Base-by-base conservation (phyloP, 2,888 invertebrate species). In the Odontocolon sp. region DNA sequence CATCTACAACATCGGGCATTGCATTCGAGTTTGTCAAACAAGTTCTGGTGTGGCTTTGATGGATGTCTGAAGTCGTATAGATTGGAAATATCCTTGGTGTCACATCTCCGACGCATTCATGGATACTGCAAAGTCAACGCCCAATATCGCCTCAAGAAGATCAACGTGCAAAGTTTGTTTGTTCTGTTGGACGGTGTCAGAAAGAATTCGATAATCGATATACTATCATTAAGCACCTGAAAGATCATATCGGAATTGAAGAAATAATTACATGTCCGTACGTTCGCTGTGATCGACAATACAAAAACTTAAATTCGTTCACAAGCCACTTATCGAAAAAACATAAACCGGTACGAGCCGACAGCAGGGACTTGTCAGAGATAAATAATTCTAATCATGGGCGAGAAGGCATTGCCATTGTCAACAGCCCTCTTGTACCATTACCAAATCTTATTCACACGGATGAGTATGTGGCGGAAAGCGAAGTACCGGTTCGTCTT, bases 161-260 rank as follows among this genome's bases (percentile, higher is more conserved):
- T n/a, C 38, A 3, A 11, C 38, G 38, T 11, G 38, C n/a, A 38
- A 38, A 38, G 38, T 38, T 38, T 38, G 38, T 42, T 11, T 42
- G 42, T 42, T 18, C 42, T 16, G 6, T 16, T 3, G 42, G 16
- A 14, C 16, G 18, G 14, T 42, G 42, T 18, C 72, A 16, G 14
- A 38, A 38, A 38, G 38, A 38, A 38, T 61, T 36, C 2, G 57
- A 78, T 63, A n/a, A 40, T 14, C 50, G 45, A 18, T 38, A 42
- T 5, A 2, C 21, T 8, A 18, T 78, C 4, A n/a, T 78, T n/a
- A 74, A 80, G 47, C 78, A 81, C 57, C 64, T 80, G 31, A 78
- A 78, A 61, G 0, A 8, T 2, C 79, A 80, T 52, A 72, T 79
- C 8, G 40, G 50, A 26, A 50, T 63, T n/a, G 71, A 70, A 0